Conservation (phyloP, 1,140 invertebrate genomes). For the Drosophila pseudoananassae region DNA sequence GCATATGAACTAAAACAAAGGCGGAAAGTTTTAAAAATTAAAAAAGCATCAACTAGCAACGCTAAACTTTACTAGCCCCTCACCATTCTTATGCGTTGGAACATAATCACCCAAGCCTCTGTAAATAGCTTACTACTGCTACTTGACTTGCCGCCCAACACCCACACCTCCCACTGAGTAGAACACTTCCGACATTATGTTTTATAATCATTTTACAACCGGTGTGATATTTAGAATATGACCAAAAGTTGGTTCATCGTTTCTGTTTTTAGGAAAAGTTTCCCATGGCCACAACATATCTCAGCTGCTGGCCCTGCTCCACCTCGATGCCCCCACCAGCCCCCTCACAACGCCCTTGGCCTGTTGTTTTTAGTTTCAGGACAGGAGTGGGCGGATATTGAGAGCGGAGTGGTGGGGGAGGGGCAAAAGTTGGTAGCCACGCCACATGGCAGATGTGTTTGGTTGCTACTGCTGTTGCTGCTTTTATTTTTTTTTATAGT, state of each 20-base stretch:
- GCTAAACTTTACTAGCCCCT: neutral
- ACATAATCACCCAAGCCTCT: neutral
- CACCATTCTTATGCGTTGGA: neutral
- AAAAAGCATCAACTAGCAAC: neutral
- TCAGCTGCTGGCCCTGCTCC: constrained; percentile 31
- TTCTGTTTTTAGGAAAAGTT: constrained; percentile 48
- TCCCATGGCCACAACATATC: constrained; percentile 41
- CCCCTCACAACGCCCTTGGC: constrained; percentile 1
- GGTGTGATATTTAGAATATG: constrained; percentile 72
- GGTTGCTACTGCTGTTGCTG: constrained; percentile 36
- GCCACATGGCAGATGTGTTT: constrained; percentile 76
- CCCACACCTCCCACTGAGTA: neutral
- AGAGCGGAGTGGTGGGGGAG: neutral
- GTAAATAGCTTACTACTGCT: constrained; percentile 1
- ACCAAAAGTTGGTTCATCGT: constrained; percentile 67
- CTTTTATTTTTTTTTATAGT: constrained; percentile 69
- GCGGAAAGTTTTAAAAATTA: neutral
- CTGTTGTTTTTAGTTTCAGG: constrained; percentile 58
- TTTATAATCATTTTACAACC: constrained; percentile 81
- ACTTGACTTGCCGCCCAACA: neutral
- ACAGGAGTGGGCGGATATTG: constrained; percentile 22
- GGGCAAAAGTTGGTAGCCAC: constrained; percentile 55
- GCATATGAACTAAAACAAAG: too few species aligned
- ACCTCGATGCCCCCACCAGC: neutral
- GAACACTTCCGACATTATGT: constrained; percentile 53